phyloP scores from a whole-genome alignment of 2,888 invertebrate species.

The Suillia variegata region DNA sequence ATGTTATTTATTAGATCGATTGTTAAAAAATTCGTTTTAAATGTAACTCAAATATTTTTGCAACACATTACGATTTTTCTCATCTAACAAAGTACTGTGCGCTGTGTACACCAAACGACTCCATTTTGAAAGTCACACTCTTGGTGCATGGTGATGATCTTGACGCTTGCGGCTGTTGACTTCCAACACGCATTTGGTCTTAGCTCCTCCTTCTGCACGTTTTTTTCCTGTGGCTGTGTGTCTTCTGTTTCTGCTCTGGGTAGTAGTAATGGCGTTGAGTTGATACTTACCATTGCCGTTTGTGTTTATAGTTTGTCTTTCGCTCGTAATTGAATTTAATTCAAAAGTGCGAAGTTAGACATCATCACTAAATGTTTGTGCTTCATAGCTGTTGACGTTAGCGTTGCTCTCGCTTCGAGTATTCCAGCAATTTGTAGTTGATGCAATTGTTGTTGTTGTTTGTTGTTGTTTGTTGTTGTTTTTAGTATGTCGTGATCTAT shows the following conservation, averaged over 20 bases:
- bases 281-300: background rate
- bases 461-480: slow-evolving; percentile 22
- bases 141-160: slow-evolving; percentile 38
- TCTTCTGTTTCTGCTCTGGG: no score
- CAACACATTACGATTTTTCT: no score
- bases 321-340: slow-evolving; percentile 44
- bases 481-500: slow-evolving; percentile 25
- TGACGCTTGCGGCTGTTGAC: slow-evolving; percentile 41
- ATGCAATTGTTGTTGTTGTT: slow-evolving; percentile 20
- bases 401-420: background rate
- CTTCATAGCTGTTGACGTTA: background rate
- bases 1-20: no score
- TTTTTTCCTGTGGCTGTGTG: no score
- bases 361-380: slow-evolving; percentile 25
- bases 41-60: no score
- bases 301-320: background rate
- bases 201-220: slow-evolving; percentile 36
- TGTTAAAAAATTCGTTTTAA: no score
- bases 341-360: slow-evolving; percentile 53
- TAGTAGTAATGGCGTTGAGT: slow-evolving; percentile 16
- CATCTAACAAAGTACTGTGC: no score
- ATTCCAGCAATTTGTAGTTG: slow-evolving; percentile 10
- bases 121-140: slow-evolving; percentile 57
- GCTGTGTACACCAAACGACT: slow-evolving; percentile 37
- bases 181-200: slow-evolving; percentile 30